Conservation (phyloP, 2,888 invertebrate species). For the Dexiosoma caninum region DNA sequence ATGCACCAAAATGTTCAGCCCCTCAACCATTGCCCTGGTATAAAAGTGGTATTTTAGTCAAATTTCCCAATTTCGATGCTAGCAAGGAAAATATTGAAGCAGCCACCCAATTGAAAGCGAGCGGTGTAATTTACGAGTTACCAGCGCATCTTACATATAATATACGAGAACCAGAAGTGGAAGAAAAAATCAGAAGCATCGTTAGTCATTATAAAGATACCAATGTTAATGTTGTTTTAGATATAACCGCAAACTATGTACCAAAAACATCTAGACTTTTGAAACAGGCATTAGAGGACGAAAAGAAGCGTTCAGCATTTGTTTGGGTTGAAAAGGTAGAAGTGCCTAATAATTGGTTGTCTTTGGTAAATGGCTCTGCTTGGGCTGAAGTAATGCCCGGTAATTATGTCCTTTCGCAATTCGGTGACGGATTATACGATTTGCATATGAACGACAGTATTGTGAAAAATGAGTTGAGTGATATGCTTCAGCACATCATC, state of each 20-base stretch:
- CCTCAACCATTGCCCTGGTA: constrained; percentile 90
- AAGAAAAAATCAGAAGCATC: constrained; percentile 72
- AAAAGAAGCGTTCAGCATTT: constrained; percentile 85
- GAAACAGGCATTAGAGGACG: constrained; percentile 80
- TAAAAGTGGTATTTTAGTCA: constrained; percentile 88
- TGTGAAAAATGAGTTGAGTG: constrained; percentile 83
- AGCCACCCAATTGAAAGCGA: constrained; percentile 79
- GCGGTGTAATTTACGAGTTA: constrained; percentile 84
- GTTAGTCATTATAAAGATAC: constrained; percentile 73
- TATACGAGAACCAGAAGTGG: constrained; percentile 76
- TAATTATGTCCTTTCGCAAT: constrained; percentile 87
- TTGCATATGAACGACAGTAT: constrained; percentile 86
- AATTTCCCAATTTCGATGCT: constrained; percentile 79
- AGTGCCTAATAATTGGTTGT: constrained; percentile 86
- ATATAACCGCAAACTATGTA: constrained; percentile 87
- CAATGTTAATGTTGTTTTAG: constrained; percentile 83
- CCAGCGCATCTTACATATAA: constrained; percentile 82
- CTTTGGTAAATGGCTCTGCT: constrained; percentile 71
- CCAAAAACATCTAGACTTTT: constrained; percentile 86
- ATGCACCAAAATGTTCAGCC: constrained; percentile 91
- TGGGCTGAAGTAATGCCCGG: constrained; percentile 71
- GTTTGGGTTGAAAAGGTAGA: constrained; percentile 82
- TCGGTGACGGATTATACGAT: constrained; percentile 84
- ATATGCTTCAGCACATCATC: constrained; percentile 85
- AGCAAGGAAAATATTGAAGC: constrained; percentile 70